These are phyloP conservation scores for Ethmia dodecea DNA, from an alignment of 2,888 invertebrate species.

Conservation along the genomic window DNA sequence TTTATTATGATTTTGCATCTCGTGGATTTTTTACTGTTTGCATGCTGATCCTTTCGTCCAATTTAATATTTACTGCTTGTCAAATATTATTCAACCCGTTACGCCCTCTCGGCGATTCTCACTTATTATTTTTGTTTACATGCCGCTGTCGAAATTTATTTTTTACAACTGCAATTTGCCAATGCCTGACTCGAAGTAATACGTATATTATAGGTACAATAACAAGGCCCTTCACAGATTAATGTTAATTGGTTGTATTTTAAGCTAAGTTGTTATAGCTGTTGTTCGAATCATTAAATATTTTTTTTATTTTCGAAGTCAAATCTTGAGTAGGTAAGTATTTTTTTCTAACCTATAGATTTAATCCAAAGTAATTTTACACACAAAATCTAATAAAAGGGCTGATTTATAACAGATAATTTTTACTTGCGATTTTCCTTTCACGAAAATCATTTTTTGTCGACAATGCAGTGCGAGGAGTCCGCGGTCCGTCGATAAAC, in stretches of 20 bases:
- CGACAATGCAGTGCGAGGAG: conserved; percentile 5
- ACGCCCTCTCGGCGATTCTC: conserved; percentile 42
- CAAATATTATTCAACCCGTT: conserved; percentile 54
- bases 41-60: conserved; percentile 45
- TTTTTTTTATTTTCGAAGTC: no score
- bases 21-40: conserved; percentile 28
- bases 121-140: conserved; percentile 53
- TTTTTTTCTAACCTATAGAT: no score
- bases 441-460: neutral
- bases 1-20: conserved; percentile 41
- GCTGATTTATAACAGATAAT: no score
- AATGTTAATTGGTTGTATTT: conserved; percentile 28
- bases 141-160: conserved; percentile 42
- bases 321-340: no score
- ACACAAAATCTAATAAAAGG: no score
- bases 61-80: conserved; percentile 65
- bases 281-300: neutral
- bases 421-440: no score
- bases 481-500: conserved; percentile 51
- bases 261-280: conserved; percentile 8
- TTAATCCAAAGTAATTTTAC: no score
- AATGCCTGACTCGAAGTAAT: conserved; percentile 36
- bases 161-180: conserved; percentile 47
- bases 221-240: conserved; percentile 22
- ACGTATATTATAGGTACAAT: conserved; percentile 40